A percentile compares a stretch with the other conserved stretches of the same genome.
These are phyloP conservation scores for Trididemnum miniatum DNA, from an alignment of 23 tunicate species.

Conservation along the genomic window DNA sequence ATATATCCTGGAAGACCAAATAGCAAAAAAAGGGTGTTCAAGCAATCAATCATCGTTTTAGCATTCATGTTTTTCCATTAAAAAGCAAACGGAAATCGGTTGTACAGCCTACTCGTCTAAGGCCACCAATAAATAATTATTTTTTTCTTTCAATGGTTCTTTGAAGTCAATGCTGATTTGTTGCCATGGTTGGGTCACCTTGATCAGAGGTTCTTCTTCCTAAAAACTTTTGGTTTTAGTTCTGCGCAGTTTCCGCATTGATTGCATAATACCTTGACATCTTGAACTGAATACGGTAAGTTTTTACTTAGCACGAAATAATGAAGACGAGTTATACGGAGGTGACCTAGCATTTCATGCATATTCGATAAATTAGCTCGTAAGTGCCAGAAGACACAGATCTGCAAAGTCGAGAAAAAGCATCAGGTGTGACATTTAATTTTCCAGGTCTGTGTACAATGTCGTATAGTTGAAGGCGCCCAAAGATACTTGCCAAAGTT, in stretches of 20 bases:
- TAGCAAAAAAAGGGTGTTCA: neutral
- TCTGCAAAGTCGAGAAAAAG: neutral
- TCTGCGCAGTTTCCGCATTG: neutral
- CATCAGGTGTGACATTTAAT: neutral
- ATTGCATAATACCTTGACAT: neutral
- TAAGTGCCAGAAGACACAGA: neutral
- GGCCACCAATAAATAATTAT: neutral
- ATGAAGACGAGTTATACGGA: neutral
- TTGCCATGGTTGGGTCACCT: conserved; percentile 6
- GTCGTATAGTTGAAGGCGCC: conserved; percentile 5
- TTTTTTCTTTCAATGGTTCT: conserved; percentile 2
- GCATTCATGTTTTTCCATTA: neutral
- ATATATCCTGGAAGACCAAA: neutral
- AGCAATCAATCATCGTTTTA: neutral
- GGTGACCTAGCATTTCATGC: neutral
- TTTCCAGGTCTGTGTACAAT: conserved; percentile 7
- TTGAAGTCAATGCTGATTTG: conserved; percentile 6
- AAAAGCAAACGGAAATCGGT: neutral
- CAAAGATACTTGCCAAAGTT: conserved; percentile 17
- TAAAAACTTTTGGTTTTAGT: neutral
- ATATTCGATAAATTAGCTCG: neutral
- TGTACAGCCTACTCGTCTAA: neutral
- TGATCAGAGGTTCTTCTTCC: neutral
- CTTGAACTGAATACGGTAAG: neutral
- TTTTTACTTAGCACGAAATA: neutral